Evolutionary conservation across 2,113 vertebrate species (phyloP).

Genomic region (Rhombomys opimus): DNA sequence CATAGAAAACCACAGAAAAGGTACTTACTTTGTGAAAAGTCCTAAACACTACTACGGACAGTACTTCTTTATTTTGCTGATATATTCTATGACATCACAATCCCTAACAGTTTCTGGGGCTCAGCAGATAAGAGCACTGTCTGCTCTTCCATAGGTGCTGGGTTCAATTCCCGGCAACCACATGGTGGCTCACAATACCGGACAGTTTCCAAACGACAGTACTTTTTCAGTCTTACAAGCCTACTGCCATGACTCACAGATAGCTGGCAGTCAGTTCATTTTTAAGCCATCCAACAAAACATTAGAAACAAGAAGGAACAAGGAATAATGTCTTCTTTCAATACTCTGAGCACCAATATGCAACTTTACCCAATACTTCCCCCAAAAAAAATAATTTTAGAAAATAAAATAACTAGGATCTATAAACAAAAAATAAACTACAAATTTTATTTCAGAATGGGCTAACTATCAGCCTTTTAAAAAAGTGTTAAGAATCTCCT

Average conservation of each 20-base stretch:
- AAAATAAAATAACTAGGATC: not conserved
- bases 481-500: conserved; percentile 57
- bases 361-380: not conserved
- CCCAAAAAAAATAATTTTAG: not conserved
- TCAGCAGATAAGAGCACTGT: too few relatives aligned
- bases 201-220: not conserved
- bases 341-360: not conserved
- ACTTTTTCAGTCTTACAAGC: conserved; percentile 50
- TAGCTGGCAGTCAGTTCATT: not conserved
- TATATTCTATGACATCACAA: conserved; percentile 73
- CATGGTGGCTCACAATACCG: not conserved
- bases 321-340: not conserved
- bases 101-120: conserved; percentile 1
- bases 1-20: not conserved
- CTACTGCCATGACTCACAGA: not conserved
- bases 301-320: conserved; percentile 25
- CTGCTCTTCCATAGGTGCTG: too few relatives aligned
- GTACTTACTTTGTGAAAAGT: conserved; percentile 26
- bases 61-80: conserved; percentile 24
- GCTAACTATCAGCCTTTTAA: not conserved
- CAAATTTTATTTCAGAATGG: not conserved
- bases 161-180: too few relatives aligned
- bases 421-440: conserved; percentile 11
- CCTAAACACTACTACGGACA: conserved; percentile 15
- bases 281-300: conserved; percentile 12